These are phyloP conservation scores for Pygoscelis adeliae DNA, from an alignment of 2,113 vertebrate species.

Conservation along the genomic window DNA sequence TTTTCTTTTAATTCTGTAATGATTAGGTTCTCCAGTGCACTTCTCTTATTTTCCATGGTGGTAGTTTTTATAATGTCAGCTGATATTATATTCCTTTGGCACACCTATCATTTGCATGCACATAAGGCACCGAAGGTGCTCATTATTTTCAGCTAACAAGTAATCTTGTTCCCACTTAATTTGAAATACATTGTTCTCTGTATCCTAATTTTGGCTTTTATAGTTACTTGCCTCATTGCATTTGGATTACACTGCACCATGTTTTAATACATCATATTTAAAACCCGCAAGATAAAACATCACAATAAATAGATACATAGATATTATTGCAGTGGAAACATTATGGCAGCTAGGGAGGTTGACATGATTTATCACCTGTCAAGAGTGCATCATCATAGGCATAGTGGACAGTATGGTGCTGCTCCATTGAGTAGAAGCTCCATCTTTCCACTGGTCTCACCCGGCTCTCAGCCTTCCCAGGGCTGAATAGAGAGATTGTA, in stretches of 20 bases:
- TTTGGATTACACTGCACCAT: not conserved
- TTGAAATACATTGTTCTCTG: conserved; percentile 32
- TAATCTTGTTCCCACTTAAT: conserved; percentile 48
- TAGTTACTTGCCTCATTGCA: conserved; percentile 22
- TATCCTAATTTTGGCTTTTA: conserved; percentile 43
- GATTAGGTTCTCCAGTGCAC: not conserved
- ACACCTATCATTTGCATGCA: conserved; percentile 24
- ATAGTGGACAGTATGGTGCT: not conserved
- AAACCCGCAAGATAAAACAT: not conserved
- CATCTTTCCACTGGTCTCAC: not conserved
- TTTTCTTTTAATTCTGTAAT: conserved; percentile 27
- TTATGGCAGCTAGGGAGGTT: not conserved
- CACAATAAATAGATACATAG: not conserved
- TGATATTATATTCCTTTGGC: conserved; percentile 23
- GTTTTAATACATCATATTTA: not conserved
- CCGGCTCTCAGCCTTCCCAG: not conserved
- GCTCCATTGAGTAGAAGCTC: not conserved
- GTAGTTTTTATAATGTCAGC: conserved; percentile 14
- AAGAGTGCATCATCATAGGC: not conserved
- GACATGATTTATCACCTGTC: not conserved
- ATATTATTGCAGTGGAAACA: not conserved
- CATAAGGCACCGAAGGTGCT: conserved; percentile 10
- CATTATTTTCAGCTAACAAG: conserved; percentile 45
- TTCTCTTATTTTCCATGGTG: not conserved
- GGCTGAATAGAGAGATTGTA: not conserved